Percentiles rank a stretch among this genome's conserved stretches.
Conservation (phyloP, 2,888 invertebrate species). For the Thymelicus lineola region DNA sequence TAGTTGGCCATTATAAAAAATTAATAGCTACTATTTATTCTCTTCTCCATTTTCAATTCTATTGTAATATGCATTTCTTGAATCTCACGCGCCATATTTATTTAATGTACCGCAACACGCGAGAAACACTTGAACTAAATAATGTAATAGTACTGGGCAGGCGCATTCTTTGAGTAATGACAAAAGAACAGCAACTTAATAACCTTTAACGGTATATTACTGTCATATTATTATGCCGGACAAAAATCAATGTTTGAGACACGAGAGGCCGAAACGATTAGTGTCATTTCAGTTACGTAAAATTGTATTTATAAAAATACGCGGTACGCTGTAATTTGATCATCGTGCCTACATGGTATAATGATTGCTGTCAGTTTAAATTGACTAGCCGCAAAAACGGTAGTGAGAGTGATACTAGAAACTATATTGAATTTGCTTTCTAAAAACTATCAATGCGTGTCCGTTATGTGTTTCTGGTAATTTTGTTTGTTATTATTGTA, state of each 20-base stretch:
- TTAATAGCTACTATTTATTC: constrained; percentile 20
- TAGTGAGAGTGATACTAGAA: constrained; percentile 49
- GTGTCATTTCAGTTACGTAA: constrained; percentile 65
- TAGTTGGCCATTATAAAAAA: constrained; percentile 13
- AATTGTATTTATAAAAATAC: constrained; percentile 57
- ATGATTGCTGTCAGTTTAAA: constrained; percentile 53
- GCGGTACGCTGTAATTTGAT: constrained; percentile 59
- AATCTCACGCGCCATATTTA: constrained; percentile 49
- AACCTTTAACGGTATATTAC: constrained; percentile 55
- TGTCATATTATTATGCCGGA: constrained; percentile 41
- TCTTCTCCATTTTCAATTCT: constrained; percentile 33
- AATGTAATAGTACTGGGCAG: constrained; percentile 47
- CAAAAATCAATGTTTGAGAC: constrained; percentile 60
- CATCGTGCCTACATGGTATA: constrained; percentile 49
- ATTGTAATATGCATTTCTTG: constrained; percentile 38
- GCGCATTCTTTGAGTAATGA: constrained; percentile 51
- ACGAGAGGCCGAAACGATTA: constrained; percentile 60
- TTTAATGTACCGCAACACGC: constrained; percentile 53
- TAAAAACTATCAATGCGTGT: constrained; percentile 55
- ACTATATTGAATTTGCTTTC: constrained; percentile 60
- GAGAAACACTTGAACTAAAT: constrained; percentile 48
- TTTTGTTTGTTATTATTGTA: constrained; percentile 47
- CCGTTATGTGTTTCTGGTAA: constrained; percentile 12
- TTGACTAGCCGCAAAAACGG: constrained; percentile 57
- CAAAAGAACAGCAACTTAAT: constrained; percentile 55